These are phyloP conservation scores for Zaprionus ornatus DNA, from an alignment of 1,140 invertebrate genomes.

Conservation along the genomic window DNA sequence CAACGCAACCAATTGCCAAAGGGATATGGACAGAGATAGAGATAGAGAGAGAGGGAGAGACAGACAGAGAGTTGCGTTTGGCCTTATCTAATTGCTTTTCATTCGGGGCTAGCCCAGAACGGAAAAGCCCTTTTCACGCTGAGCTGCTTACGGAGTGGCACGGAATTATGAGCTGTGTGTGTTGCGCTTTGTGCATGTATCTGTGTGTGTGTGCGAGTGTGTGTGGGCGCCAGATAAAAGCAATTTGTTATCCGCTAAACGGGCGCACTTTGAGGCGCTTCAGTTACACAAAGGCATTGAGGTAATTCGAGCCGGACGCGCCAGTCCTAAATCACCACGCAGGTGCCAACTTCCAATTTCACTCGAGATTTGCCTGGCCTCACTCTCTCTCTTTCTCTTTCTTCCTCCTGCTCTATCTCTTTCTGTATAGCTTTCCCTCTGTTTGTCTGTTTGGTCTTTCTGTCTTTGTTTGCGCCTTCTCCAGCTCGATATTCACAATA, in stretches of 20 bases:
- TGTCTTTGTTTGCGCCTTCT: slow-evolving; percentile 20
- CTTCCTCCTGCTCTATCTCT: not conserved
- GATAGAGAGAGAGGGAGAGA: not conserved
- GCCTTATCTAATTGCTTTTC: slow-evolving; percentile 78
- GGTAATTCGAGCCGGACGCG: slow-evolving; percentile 51
- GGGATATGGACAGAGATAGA: not conserved
- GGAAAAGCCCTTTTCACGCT: slow-evolving; percentile 69
- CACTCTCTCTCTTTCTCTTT: not conserved
- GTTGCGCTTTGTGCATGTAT: not conserved
- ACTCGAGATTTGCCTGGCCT: slow-evolving; percentile 31
- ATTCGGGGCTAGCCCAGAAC: slow-evolving; percentile 27
- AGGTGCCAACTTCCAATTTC: slow-evolving; percentile 29
- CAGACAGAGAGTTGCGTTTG: slow-evolving; percentile 33
- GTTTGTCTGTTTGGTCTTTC: slow-evolving; percentile 8
- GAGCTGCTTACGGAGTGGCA: slow-evolving; percentile 40
- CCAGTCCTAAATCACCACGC: slow-evolving; percentile 59
- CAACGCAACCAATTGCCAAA: slow-evolving; percentile 55
- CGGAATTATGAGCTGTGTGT: slow-evolving; percentile 63
- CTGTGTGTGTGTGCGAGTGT: not conserved
- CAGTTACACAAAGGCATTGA: slow-evolving; percentile 62
- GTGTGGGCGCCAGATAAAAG: slow-evolving; percentile 56
- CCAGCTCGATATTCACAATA: slow-evolving; percentile 73
- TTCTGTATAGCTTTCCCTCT: not conserved
- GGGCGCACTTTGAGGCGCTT: slow-evolving; percentile 30
- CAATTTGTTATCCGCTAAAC: slow-evolving; percentile 71